Percentiles rank a stretch among this genome's conserved stretches.
These are phyloP conservation scores for Cnemophilus loriae DNA, from an alignment of 2,113 vertebrate genomes.

Conservation along the genomic window DNA sequence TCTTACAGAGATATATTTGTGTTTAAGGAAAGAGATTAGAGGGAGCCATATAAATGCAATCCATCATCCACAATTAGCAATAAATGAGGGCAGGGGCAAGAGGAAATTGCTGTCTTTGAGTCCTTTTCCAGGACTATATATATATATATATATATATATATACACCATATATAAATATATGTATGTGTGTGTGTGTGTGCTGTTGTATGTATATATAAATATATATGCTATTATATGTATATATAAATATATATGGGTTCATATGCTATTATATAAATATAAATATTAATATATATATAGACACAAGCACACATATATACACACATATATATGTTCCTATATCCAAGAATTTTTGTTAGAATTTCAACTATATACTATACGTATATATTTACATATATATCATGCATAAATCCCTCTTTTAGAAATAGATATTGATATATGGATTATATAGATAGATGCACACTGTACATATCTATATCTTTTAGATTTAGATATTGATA, in stretches of 20 bases:
- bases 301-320: fast-evolving
- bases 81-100: not conserved
- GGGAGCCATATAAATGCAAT: not conserved
- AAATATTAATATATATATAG: not conserved
- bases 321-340: not conserved
- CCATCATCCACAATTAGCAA: conserved; percentile 12
- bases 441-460: not conserved
- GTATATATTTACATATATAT: not conserved
- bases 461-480: not conserved
- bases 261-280: not conserved
- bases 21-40: not conserved
- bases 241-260: not conserved
- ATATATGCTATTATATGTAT: not conserved
- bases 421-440: not conserved
- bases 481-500: not conserved
- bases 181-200: not conserved
- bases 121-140: not conserved
- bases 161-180: not conserved
- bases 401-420: not conserved
- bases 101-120: not conserved
- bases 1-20: conserved; percentile 24
- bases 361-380: not conserved
- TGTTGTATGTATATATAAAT: not conserved
- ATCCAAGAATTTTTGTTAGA: not conserved
- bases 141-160: not conserved